Conservation (phyloP, 2,113 vertebrate species). For the Laterallus jamaicensis region DNA sequence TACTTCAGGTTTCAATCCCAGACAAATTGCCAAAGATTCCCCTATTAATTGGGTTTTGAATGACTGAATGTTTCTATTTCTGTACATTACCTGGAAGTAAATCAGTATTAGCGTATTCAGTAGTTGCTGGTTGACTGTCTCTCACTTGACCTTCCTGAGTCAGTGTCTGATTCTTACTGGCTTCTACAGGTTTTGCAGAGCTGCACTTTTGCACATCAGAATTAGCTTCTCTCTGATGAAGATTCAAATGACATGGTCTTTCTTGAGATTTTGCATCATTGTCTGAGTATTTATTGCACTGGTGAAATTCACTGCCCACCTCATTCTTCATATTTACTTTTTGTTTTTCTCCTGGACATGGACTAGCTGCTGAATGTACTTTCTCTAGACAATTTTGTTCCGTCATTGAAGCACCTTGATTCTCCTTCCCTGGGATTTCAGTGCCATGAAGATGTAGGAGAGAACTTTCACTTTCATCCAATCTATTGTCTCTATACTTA, state of each 20-base stretch:
- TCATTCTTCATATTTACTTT: conserved; percentile 20
- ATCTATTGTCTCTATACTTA: conserved; percentile 17
- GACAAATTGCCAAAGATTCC: conserved; percentile 59
- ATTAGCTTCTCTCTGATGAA: conserved; percentile 83
- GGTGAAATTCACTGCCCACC: conserved; percentile 40
- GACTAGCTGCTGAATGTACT: conserved; percentile 1
- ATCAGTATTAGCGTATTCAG: conserved; percentile 83
- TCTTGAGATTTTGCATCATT: conserved; percentile 85
- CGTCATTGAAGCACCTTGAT: conserved; percentile 21
- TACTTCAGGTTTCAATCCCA: conserved; percentile 62
- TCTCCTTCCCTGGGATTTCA: conserved; percentile 37
- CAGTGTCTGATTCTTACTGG: conserved; percentile 82
- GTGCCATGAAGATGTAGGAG: background rate
- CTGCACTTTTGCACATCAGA: conserved; percentile 78
- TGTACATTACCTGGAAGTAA: conserved; percentile 99
- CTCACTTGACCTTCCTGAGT: conserved; percentile 86
- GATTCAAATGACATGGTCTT: conserved; percentile 91
- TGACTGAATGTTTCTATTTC: conserved; percentile 79
- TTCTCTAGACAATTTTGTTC: conserved; percentile 19
- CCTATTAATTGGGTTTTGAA: conserved; percentile 64
- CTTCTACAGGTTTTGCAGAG: conserved; percentile 77
- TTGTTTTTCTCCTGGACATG: conserved; percentile 27
- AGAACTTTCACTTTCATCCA: conserved; percentile 6
- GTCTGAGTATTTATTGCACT: conserved; percentile 64
- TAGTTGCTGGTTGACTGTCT: conserved; percentile 78